These are phyloP conservation scores for Paraescarpia echinospica DNA, from an alignment of 1,140 invertebrate species.

Conservation along the genomic window DNA sequence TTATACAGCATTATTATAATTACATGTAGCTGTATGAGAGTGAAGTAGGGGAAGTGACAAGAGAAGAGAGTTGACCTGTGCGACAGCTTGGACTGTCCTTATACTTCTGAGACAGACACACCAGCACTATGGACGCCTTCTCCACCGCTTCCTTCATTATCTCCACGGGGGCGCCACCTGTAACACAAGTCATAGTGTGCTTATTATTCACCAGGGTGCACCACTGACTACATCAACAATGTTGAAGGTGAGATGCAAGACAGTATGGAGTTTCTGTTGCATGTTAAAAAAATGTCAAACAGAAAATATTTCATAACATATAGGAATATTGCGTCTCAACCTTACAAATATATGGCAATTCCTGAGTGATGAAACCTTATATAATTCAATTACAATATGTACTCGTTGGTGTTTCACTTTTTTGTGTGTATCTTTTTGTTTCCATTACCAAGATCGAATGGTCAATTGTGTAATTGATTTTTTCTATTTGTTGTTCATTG, in stretches of 20 bases:
- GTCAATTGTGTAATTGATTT: neutral
- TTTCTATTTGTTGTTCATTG: neutral
- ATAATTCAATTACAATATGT: neutral
- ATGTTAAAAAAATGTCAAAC: neutral
- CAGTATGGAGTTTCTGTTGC: neutral
- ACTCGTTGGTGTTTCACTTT: too few species aligned
- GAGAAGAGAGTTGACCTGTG: too few species aligned
- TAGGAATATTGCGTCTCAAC: too few species aligned
- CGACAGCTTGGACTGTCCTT: conserved; percentile 37
- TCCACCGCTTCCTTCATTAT: conserved; percentile 36
- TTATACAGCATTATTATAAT: too few species aligned
- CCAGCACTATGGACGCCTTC: conserved; percentile 31
- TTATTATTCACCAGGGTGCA: neutral
- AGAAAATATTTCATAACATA: neutral
- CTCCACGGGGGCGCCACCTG: conserved; percentile 30
- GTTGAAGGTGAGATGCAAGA: neutral
- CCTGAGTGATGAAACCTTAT: neutral
- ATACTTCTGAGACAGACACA: conserved; percentile 38
- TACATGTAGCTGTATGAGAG: too few species aligned
- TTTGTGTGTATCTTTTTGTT: neutral
- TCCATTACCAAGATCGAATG: neutral
- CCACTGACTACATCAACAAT: neutral
- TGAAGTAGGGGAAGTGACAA: too few species aligned
- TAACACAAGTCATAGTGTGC: neutral
- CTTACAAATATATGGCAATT: neutral